A percentile compares a stretch with the other conserved stretches of the same genome.
Conservation (phyloP, 2,113 vertebrate genomes). For the Dipodomys merriami region DNA sequence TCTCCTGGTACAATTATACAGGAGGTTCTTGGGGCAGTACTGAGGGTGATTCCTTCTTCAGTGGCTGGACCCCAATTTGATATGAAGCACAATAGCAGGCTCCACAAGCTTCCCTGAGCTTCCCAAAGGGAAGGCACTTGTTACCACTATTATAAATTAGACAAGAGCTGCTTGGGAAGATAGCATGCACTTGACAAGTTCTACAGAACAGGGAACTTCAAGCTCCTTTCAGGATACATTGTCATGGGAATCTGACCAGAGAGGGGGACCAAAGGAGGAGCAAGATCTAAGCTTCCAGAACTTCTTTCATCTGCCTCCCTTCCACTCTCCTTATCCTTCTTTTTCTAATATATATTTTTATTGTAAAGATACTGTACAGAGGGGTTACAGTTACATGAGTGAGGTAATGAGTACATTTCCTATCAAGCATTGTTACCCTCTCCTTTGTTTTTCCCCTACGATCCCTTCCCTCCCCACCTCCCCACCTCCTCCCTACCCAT, state of each 20-base stretch:
- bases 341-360: too few species aligned
- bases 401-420: too few species aligned
- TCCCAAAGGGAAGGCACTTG: neutral
- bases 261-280: neutral
- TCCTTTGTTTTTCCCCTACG: too few species aligned
- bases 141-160: neutral
- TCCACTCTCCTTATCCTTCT: neutral
- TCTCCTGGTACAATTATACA: neutral
- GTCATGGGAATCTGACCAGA: neutral
- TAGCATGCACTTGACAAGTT: neutral
- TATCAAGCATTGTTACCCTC: too few species aligned
- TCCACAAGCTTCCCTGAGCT: accelerated
- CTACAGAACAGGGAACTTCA: neutral
- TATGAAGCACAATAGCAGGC: too few species aligned
- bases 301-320: neutral
- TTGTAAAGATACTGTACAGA: too few species aligned
- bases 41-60: neutral
- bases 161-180: neutral
- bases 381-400: too few species aligned
- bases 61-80: neutral
- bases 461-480: too few species aligned
- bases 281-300: neutral
- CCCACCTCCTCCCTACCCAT: too few species aligned
- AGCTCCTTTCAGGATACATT: neutral
- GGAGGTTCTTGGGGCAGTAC: neutral